Evolutionary conservation across 2,113 vertebrate species (phyloP), one percentile per base, ranked within the genome.

Genomic region (Takifugu flavidus): DNA sequence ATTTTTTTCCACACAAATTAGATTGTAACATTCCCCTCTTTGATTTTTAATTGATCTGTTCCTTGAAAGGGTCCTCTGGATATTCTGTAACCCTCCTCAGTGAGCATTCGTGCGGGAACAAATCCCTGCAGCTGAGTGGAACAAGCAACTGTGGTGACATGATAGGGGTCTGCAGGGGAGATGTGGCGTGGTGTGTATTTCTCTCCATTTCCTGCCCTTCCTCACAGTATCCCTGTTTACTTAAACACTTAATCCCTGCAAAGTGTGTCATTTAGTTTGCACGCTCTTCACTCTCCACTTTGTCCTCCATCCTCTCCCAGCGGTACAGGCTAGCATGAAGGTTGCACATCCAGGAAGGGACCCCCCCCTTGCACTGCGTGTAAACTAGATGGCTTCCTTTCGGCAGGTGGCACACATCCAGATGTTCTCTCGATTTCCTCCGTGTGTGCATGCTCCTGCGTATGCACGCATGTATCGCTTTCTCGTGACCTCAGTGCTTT

Each of bases 311-410:
- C 75, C 79, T 83, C 69, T 85, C 84, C 86, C 85, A 74, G 84
- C 75, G 78, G 85, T 70, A 80, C 82, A 74, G 62, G 75, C 74
- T 80, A 77, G 80, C 80, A 82, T 84, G 83, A 86, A 86, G 82
- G 85, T 87, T 84, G 83, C 73, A 85, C 87, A 84, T 84, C 82
- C 87, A 89, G 87, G 84, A 87, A 82, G 75, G 85, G 82, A 87
- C 82, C 67, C 75, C 73, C 75, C 81, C 65, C 76, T 72, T 74
- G 79, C 59, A 77, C 56, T 56, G 69, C 69, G 81, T 87, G 91
- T 87, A 89, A 88, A 89, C 83, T 83, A 84, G 88, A 87, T 89
- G 84, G 87, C 84, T 91, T 92, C 87, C 82, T 91, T 83, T 72
- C 84, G 90, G 89, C 78, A 84, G 67, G 84, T 88, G 86, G 67